A percentile compares a stretch with the other conserved stretches of the same genome.
phyloP scores from a whole-genome alignment of 2,888 invertebrate genomes.

The Drosophila nr. perissopoda region DNA sequence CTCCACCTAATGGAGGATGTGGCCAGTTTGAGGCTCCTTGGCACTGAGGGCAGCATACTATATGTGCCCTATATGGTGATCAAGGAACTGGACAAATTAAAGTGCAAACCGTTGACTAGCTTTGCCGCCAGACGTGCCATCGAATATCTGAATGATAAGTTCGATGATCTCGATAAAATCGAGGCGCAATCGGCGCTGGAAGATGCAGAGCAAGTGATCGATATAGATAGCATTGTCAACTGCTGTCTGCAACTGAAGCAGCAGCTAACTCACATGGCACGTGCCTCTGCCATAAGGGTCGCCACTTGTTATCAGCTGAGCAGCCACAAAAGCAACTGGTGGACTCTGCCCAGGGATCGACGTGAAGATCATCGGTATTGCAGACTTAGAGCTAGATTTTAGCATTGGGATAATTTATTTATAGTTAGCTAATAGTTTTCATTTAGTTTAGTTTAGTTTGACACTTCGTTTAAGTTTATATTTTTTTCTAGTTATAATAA shows the following conservation, averaged over 20 bases:
- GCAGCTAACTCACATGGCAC: conserved; percentile 83
- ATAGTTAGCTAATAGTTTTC: not conserved
- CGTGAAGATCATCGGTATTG: not conserved
- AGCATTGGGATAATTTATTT: not conserved
- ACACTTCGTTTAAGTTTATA: no score
- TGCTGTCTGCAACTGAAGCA: conserved; percentile 85
- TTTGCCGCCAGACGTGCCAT: conserved; percentile 19
- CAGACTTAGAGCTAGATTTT: not conserved
- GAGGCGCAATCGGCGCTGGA: conserved; percentile 85
- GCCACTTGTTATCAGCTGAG: conserved; percentile 76
- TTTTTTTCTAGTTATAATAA: no score
- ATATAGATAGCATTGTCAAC: conserved; percentile 85
- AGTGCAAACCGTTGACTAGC: conserved; percentile 8
- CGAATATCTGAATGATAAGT: conserved; percentile 42
- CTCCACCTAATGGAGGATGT: conserved; percentile 83
- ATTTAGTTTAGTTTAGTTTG: not conserved
- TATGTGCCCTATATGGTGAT: conserved; percentile 86
- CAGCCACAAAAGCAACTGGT: not conserved
- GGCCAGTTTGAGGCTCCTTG: conserved; percentile 65
- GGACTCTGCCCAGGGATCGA: conserved; percentile 12
- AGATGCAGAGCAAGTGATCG: conserved; percentile 82
- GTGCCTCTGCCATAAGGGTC: conserved; percentile 83
- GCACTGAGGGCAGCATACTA: conserved; percentile 81
- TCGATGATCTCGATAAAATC: conserved; percentile 26
- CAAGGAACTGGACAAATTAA: conserved; percentile 85